Conservation (phyloP, 2,888 invertebrate genomes). For the Coremacera marginata region DNA sequence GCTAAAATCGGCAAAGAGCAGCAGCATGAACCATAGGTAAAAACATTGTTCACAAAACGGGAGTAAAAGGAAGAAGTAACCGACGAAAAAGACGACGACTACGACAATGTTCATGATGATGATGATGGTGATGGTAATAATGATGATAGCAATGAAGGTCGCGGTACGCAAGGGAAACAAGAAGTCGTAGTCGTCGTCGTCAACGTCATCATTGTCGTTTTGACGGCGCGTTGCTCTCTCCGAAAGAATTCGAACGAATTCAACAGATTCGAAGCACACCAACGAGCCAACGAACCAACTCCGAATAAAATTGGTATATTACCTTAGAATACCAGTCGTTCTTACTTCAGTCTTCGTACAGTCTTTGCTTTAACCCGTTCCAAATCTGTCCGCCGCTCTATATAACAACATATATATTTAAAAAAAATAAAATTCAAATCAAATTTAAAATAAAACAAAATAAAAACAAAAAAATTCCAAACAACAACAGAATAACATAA, state of each 20-base stretch:
- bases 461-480: constrained; percentile 24
- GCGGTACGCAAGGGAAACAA: background rate
- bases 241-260: constrained; percentile 40
- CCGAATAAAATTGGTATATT: constrained; percentile 70
- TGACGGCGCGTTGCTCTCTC: constrained; percentile 27
- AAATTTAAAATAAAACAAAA: constrained; percentile 47
- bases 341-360: constrained; percentile 71
- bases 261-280: constrained; percentile 46
- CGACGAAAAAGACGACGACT: background rate
- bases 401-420: constrained; percentile 51
- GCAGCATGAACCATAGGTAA: too few relatives aligned
- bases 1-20: too few relatives aligned
- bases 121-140: background rate
- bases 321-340: constrained; percentile 70
- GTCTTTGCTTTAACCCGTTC: constrained; percentile 72
- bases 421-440: constrained; percentile 47
- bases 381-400: constrained; percentile 70
- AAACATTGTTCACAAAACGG: too few relatives aligned
- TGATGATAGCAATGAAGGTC: background rate
- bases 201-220: constrained; percentile 7
- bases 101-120: background rate
- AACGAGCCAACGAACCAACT: constrained; percentile 54
- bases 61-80: background rate
- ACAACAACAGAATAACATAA: constrained; percentile 19
- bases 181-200: constrained; percentile 21